Conservation (phyloP, 1,140 invertebrate species). For the Drosophila leontia region DNA sequence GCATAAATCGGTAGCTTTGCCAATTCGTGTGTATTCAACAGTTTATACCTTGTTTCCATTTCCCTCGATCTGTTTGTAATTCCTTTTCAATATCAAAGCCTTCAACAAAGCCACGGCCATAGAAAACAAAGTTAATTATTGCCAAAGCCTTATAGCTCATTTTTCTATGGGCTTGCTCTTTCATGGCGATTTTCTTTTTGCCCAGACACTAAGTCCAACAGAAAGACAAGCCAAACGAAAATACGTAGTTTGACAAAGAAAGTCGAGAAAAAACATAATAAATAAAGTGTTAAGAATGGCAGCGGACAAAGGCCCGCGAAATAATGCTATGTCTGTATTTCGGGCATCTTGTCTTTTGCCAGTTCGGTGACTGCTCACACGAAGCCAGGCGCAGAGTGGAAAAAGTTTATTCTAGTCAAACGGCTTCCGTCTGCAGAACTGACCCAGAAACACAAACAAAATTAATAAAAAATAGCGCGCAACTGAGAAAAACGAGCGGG, state of each 20-base stretch:
- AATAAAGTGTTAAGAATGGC: constrained; percentile 79
- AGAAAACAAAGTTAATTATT: constrained; percentile 63
- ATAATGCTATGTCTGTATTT: constrained; percentile 45
- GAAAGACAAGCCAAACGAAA: constrained; percentile 46
- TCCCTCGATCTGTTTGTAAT: constrained; percentile 28
- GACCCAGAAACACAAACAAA: constrained; percentile 72
- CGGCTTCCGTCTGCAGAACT: constrained; percentile 73
- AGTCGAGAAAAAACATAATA: constrained; percentile 68
- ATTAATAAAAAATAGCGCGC: constrained; percentile 65
- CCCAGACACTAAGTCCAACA: constrained; percentile 17
- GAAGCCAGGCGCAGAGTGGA: constrained; percentile 55
- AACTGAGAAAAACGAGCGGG: constrained; percentile 31
- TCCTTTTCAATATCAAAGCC: constrained; percentile 53
- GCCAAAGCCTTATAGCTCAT: constrained; percentile 33
- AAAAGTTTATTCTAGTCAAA: constrained; percentile 79
- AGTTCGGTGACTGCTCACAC: constrained; percentile 33
- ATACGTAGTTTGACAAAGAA: constrained; percentile 69
- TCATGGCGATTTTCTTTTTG: constrained; percentile 25
- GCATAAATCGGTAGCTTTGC: not conserved
- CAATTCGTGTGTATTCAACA: not conserved
- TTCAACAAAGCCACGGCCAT: constrained; percentile 15
- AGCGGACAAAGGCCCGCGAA: constrained; percentile 63
- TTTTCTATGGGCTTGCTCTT: constrained; percentile 42
- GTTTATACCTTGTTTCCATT: constrained; percentile 16
- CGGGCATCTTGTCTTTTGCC: constrained; percentile 34